phyloP scores from a whole-genome alignment of 1,140 invertebrate species.

The Eurytemora carolleeae region DNA sequence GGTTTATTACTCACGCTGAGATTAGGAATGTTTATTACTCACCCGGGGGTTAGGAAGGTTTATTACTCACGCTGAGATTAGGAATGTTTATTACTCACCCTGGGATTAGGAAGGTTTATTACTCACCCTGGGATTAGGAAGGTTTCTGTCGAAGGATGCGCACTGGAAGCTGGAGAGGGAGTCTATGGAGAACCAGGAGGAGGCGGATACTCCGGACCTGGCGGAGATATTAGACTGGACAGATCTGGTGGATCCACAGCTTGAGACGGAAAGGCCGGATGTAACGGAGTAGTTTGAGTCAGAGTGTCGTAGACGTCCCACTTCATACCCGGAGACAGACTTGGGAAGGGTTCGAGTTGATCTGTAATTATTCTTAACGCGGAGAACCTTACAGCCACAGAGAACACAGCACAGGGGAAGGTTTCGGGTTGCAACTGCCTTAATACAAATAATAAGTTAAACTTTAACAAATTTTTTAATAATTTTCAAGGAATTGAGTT shows the following conservation, averaged over 20 bases:
- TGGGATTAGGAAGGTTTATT: too few relatives aligned
- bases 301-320: neutral
- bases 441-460: neutral
- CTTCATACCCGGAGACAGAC: neutral
- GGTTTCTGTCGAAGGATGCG: neutral
- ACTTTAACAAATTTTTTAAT: too few relatives aligned
- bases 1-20: too few relatives aligned
- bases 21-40: too few relatives aligned
- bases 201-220: neutral
- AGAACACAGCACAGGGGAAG: neutral
- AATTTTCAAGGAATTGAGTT: too few relatives aligned
- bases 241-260: neutral
- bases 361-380: neutral
- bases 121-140: neutral
- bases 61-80: too few relatives aligned
- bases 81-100: too few relatives aligned
- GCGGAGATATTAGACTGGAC: neutral
- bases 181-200: neutral
- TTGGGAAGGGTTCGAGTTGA: neutral
- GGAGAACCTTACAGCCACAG: neutral
- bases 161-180: neutral
- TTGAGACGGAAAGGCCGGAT: neutral
- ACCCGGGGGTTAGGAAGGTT: too few relatives aligned
- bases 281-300: neutral
- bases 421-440: neutral